Evolutionary conservation across 2,797 vertebrate genomes (phyloP).

Genomic region (Ambastaia sidthimunki): DNA sequence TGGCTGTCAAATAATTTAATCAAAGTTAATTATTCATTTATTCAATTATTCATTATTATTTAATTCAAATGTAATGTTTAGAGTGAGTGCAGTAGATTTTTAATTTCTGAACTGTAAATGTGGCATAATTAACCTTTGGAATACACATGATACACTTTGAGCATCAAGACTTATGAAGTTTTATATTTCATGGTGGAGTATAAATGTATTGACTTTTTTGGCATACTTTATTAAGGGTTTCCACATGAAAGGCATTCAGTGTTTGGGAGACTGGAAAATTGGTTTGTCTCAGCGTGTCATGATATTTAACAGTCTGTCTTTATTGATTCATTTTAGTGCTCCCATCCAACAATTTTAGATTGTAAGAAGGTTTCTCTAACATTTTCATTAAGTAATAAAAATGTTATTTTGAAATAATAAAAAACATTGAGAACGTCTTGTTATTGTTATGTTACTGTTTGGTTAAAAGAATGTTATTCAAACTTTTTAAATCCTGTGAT

Average conservation of each 20-base stretch:
- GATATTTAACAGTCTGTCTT: slow-evolving; percentile 23
- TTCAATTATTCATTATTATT: background rate
- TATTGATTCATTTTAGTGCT: slow-evolving; percentile 41
- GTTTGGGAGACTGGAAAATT: slow-evolving; percentile 4
- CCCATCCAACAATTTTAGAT: background rate
- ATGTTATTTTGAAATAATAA: no score
- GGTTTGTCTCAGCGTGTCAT: slow-evolving; percentile 26
- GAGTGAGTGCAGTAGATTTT: background rate
- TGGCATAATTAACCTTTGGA: background rate
- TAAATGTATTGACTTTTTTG: slow-evolving; percentile 7
- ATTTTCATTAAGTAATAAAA: no score
- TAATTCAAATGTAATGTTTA: background rate
- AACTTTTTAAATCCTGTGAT: no score
- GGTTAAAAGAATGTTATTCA: no score
- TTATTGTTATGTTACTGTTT: no score
- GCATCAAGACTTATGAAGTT: background rate
- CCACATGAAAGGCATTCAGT: background rate
- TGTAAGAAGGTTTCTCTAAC: no score
- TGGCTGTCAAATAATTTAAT: background rate
- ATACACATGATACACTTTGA: background rate
- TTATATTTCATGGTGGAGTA: background rate
- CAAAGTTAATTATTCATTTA: background rate
- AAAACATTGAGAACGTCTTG: no score
- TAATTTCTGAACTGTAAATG: background rate
- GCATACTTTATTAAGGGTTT: slow-evolving; percentile 1